Conservation (phyloP, 2,113 vertebrate genomes). For the Egretta garzetta region DNA sequence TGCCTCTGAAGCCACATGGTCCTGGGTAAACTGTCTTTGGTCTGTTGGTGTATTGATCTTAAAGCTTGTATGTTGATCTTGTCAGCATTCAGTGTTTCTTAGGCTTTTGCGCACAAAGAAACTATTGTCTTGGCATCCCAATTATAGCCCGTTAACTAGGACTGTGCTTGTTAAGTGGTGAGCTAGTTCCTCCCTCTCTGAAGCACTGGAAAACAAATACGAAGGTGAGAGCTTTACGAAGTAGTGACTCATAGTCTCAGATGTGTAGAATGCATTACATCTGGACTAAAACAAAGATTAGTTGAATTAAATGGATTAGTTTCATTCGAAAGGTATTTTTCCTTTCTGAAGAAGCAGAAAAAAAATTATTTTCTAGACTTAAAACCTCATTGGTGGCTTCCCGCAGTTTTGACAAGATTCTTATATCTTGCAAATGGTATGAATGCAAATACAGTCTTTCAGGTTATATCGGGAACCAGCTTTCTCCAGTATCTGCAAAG, state of each 20-base stretch:
- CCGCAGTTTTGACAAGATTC: neutral
- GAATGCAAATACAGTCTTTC: neutral
- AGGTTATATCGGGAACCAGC: neutral
- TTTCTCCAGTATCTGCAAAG: neutral
- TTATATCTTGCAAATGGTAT: neutral
- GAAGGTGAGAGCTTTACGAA: neutral
- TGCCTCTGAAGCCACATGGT: neutral
- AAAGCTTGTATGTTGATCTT: neutral
- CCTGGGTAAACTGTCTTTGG: neutral
- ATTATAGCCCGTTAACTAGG: neutral
- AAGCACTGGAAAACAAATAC: neutral
- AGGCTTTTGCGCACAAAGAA: neutral
- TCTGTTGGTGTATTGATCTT: neutral
- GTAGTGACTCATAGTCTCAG: neutral
- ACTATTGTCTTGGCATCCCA: neutral
- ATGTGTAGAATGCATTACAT: neutral
- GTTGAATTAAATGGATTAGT: neutral
- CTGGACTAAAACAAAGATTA: neutral
- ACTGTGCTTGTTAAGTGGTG: neutral
- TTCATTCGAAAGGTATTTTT: neutral
- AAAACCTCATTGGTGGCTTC: neutral
- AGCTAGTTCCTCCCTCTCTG: neutral
- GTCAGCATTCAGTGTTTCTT: neutral
- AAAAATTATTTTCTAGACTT: neutral
- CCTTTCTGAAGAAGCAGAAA: neutral